Evolutionary conservation across 2,888 invertebrate species (phyloP).

Genomic region (Xanthia icteritia): DNA sequence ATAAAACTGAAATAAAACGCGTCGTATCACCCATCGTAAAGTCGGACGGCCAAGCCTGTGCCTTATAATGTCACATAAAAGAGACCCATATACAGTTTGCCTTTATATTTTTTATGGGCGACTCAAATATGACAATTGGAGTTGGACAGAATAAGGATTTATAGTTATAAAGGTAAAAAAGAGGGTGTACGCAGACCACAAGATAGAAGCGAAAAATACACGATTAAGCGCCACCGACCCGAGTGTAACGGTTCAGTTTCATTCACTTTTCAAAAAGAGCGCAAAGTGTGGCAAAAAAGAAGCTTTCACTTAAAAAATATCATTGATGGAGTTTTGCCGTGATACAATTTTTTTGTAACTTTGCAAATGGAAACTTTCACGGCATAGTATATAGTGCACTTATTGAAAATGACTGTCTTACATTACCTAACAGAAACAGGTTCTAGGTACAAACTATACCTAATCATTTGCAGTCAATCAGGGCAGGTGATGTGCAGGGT

Average conservation of each 20-base stretch:
- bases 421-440: not conserved
- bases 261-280: no score
- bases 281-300: no score
- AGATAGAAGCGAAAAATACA: no score
- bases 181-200: no score
- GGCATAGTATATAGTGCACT: no score
- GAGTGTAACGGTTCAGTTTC: no score
- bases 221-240: no score
- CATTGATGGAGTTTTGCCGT: not conserved
- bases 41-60: constrained; percentile 69
- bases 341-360: not conserved
- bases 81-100: constrained; percentile 79
- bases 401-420: no score
- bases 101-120: constrained; percentile 78
- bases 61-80: constrained; percentile 85
- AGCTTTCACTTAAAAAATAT: not conserved
- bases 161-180: constrained; percentile 20
- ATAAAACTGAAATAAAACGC: constrained; percentile 81
- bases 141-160: constrained; percentile 47
- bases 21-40: constrained; percentile 79
- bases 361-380: no score
- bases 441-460: no score
- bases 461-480: not conserved
- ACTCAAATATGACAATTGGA: constrained; percentile 71
- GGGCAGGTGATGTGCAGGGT: not conserved